Base-by-base conservation (phyloP, 2,113 vertebrate species). In the Nematolebias whitei region DNA sequence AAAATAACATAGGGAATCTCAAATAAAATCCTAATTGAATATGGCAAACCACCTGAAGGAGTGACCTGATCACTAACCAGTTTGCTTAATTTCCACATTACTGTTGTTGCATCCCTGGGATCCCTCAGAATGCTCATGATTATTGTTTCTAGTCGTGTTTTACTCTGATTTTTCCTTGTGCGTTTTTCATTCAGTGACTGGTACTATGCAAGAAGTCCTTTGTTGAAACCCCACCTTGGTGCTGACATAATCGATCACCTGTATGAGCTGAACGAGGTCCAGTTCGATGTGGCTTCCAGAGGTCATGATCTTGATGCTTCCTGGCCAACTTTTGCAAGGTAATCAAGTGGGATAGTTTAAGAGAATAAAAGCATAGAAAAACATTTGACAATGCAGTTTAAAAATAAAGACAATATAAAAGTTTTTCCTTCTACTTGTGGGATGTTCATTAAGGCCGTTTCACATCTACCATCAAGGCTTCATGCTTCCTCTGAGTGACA, bases 281-380 rank as follows among this genome's bases (percentile, higher is more conserved):
- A 96, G 71, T 98, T 99, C 73, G 92, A 94, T 40, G 86, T 94
- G 78, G 95, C 95, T 0, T 96, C 97, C 18, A 92, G 96, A 84
- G 97, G 97, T 58, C 92, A 97, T 32, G 97, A 99, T 80, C 91
- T 99, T 48, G 97, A 99, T 80, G 92, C 97, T 18, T 92, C 94
- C 43, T 99, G 97, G 97, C 97, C 97, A 1, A 93, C 94, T 0
- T 98, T 98, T 90, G 95, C 97, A 80, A 95, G 97, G 97, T 98
- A 94, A 80, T 0, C 60, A 38, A 23, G 26, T 35, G 20, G 12
- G 58, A 0, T 7, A 7, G 3, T 29, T 29, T 29, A 35, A 23
- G 26, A 40, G 24, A 20, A 12, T 44, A 1, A 54, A 63, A 63
- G 43, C 2, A 40, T 45, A 1, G 1, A 18, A 18, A 35, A 63